Conservation (phyloP, 2,113 vertebrate genomes). For the Zingel zingel region DNA sequence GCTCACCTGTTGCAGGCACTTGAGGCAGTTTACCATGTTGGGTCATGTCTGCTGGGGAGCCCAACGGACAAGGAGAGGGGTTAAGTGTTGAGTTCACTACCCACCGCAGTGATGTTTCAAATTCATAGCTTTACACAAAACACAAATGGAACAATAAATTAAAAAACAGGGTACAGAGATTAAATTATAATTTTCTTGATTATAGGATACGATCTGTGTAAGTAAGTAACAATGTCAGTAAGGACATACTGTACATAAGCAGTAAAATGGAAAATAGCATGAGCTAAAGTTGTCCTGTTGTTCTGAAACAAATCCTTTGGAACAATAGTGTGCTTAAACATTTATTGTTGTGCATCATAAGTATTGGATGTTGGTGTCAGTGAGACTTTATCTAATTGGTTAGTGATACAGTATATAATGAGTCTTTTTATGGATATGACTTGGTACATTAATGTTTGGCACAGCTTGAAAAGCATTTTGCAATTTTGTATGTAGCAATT, state of each 20-base stretch:
- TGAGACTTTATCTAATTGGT: neutral
- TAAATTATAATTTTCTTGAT: neutral
- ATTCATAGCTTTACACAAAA: conserved; percentile 86
- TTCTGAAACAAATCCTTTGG: neutral
- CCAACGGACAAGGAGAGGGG: conserved; percentile 84
- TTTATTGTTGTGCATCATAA: neutral
- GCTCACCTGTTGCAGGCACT: conserved; percentile 69
- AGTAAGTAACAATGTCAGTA: neutral
- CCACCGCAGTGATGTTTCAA: conserved; percentile 85
- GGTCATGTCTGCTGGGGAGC: conserved; percentile 69
- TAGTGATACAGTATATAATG: neutral
- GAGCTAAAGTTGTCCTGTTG: neutral
- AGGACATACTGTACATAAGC: neutral
- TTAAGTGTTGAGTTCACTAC: conserved; percentile 83
- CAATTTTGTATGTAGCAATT: neutral
- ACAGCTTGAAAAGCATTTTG: neutral
- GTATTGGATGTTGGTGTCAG: neutral
- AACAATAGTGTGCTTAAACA: neutral
- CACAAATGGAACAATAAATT: conserved; percentile 22
- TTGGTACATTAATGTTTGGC: neutral
- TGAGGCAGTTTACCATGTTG: conserved; percentile 70
- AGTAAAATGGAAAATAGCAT: neutral
- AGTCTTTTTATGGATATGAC: neutral
- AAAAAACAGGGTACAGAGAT: neutral
- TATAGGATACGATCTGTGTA: neutral